These are phyloP conservation scores for Zophobas morio DNA, from an alignment of 1,140 invertebrate genomes.

Conservation along the genomic window DNA sequence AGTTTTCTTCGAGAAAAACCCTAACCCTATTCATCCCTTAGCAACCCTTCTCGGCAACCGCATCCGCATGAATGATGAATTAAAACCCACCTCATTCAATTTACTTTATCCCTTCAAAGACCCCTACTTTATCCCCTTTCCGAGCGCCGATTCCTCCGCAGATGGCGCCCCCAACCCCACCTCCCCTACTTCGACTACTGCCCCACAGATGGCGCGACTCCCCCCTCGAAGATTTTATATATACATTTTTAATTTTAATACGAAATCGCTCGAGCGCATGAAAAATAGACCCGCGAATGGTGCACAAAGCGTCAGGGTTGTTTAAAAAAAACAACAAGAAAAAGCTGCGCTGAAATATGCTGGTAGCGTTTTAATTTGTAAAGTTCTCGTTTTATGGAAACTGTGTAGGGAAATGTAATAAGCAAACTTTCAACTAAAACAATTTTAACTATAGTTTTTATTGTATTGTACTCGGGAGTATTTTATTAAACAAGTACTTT, in stretches of 20 bases:
- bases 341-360: conserved; percentile 43
- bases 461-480: conserved; percentile 54
- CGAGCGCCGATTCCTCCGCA: neutral
- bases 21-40: conserved; percentile 3
- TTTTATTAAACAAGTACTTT: conserved; percentile 54
- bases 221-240: no score
- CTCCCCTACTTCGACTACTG: neutral
- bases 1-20: neutral
- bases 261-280: no score
- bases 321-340: neutral
- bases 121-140: neutral
- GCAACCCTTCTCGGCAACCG: conserved; percentile 10
- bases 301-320: neutral
- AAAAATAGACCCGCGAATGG: conserved; percentile 5
- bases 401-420: conserved; percentile 54
- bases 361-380: conserved; percentile 51
- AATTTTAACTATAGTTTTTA: conserved; percentile 55
- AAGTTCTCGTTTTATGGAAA: conserved; percentile 53
- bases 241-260: no score
- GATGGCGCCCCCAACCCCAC: conserved; percentile 3
- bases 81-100: no score
- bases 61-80: conserved; percentile 1
- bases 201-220: no score
- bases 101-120: neutral
- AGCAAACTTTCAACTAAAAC: conserved; percentile 55